Base-by-base conservation (phyloP, 2,113 vertebrate species). In the Megaleporinus macrocephalus region DNA sequence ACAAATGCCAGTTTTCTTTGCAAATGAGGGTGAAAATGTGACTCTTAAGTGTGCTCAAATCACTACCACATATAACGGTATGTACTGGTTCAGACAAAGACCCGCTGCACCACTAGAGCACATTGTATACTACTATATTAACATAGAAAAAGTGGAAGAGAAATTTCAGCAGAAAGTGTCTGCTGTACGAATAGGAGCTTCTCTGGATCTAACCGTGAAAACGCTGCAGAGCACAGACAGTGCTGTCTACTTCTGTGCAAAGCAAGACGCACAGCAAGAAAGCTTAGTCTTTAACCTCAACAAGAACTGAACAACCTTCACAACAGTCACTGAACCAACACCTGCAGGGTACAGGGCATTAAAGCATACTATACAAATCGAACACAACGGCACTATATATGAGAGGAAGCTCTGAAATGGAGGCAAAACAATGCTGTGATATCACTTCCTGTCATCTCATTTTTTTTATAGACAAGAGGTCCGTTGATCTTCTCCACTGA, bases 51-150 rank as follows among this genome's bases (percentile, higher is more conserved):
- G 87, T 76, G 59, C 84, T 30, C 88, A 88, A 76, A 83, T 78
- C 3, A 27, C 13, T 6, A 86, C 86, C 15, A n/a, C 72, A 47
- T 57, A 71, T 47, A 86, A 88, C 30, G 11, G 51, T 33, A 89
- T 87, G 88, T 84, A 81, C 73, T 88, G 88, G 87, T 88, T 84
- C 76, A 81, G 70, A 62, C 24, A 89, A 20, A 85, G 24, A 36
- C 33, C 73, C n/a, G 73, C 53, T 7, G 16, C 30, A 13, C 24
- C 66, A 1, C 4, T 86, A 22, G 79, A 84, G 71, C 71, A 33
- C 18, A 73, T 88, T 4, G 62, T 82, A 5, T 18, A 57, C 75
- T 73, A 20, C 20, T 86, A 82, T 62, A 22, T 84, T 15, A 24
- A 24, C 12, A 27, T 24, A 22, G 49, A 1, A 0, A 79, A 7